Conservation (phyloP, 2,888 invertebrate species). For the Pollenia amentaria region DNA sequence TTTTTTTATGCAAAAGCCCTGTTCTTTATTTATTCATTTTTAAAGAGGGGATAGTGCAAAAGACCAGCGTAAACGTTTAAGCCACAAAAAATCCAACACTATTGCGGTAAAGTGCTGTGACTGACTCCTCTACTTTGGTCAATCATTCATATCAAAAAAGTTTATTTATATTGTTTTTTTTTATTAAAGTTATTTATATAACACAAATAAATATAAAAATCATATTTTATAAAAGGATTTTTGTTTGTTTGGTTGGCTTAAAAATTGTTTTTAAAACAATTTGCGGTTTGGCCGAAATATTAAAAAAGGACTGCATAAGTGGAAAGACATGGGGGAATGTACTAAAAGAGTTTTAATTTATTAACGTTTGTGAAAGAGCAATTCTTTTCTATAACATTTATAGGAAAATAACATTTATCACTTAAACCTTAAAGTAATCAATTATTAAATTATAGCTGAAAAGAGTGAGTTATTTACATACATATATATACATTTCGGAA, state of each 20-base stretch:
- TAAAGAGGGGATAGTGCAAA: not conserved
- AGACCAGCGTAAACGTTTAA: conserved; percentile 46
- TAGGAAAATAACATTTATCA: no score
- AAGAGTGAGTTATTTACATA: no score
- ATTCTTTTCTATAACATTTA: no score
- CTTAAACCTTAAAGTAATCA: no score
- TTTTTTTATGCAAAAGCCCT: conserved; percentile 19
- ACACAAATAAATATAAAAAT: conserved; percentile 12
- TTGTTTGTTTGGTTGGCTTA: not conserved
- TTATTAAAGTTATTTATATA: not conserved
- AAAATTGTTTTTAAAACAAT: no score
- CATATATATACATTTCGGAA: no score
- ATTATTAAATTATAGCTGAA: no score
- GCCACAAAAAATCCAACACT: conserved; percentile 28
- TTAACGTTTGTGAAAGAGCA: no score
- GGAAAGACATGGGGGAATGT: no score
- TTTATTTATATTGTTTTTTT: conserved; percentile 18
- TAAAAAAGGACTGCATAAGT: no score
- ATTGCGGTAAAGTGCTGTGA: conserved; percentile 68
- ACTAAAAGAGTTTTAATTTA: no score
- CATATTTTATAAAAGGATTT: conserved; percentile 3
- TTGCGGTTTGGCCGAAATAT: conserved; percentile 1
- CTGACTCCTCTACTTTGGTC: conserved; percentile 30
- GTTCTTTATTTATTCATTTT: not conserved
- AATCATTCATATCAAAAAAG: conserved; percentile 27